Evolutionary conservation across 2,113 vertebrate genomes (phyloP).

Genomic region (Felis chaus): DNA sequence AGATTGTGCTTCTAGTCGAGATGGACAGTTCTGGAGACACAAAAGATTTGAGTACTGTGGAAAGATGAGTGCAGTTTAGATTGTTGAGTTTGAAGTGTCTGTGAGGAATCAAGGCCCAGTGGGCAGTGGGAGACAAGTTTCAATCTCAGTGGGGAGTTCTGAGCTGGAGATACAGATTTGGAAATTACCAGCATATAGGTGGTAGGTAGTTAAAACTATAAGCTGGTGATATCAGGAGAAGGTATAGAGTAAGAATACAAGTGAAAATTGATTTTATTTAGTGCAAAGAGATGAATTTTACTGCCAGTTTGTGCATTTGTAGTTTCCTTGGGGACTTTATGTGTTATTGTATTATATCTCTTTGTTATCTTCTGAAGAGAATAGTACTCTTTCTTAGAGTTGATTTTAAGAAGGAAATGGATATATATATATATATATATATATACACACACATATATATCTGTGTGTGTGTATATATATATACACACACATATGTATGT

Average conservation of each 20-base stretch:
- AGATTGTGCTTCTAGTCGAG: not conserved
- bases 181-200: not conserved
- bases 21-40: not conserved
- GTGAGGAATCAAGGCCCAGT: not conserved
- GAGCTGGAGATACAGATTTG: not conserved
- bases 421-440: too few species aligned
- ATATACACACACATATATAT: too few species aligned
- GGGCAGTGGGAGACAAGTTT: not conserved
- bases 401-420: not conserved
- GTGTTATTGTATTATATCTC: not conserved
- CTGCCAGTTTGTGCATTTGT: conserved; percentile 32
- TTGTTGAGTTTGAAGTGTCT: not conserved
- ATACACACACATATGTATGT: too few species aligned
- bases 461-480: too few species aligned
- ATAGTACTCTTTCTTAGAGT: not conserved
- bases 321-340: not conserved
- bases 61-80: not conserved
- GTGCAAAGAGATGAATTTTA: not conserved
- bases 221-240: not conserved
- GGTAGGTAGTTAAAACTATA: not conserved
- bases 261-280: conserved; percentile 11
- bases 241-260: not conserved
- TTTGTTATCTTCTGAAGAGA: not conserved
- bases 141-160: not conserved
- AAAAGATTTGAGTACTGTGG: not conserved